Percentiles rank a stretch among this genome's conserved stretches.
Conservation (phyloP, 2,888 invertebrate species). For the Rotaria magnacalcarata region DNA sequence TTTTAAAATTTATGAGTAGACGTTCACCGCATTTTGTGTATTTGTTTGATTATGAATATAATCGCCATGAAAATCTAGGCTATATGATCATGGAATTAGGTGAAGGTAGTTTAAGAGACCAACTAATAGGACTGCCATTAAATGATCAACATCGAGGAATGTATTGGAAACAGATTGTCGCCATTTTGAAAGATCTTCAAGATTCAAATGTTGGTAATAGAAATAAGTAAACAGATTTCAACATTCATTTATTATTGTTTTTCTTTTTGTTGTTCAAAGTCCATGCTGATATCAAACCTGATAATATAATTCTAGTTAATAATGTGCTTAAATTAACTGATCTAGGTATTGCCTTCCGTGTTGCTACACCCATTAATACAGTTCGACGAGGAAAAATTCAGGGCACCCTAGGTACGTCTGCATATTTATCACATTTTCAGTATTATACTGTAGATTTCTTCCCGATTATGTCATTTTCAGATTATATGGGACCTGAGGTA, state of each 20-base stretch:
- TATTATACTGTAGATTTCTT: background rate
- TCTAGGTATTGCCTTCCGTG: background rate
- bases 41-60: background rate
- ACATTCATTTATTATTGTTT: background rate
- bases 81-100: constrained; percentile 19
- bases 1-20: background rate
- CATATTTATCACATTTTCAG: background rate
- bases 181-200: background rate
- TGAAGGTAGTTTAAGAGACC: background rate
- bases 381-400: too few relatives aligned
- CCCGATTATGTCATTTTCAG: background rate
- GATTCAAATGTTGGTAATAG: background rate
- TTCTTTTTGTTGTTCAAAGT: background rate
- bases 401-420: background rate
- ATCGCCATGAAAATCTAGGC: background rate
- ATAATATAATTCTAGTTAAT: background rate
- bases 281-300: constrained; percentile 23
- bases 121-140: background rate
- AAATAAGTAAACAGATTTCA: background rate
- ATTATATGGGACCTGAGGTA: background rate
- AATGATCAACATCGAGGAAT: background rate
- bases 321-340: background rate
- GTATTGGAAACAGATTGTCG: background rate
- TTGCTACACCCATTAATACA: background rate
- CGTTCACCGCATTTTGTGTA: background rate